phyloP scores from a whole-genome alignment of 2,113 vertebrate species.

The Sakesphorus luctuosus region DNA sequence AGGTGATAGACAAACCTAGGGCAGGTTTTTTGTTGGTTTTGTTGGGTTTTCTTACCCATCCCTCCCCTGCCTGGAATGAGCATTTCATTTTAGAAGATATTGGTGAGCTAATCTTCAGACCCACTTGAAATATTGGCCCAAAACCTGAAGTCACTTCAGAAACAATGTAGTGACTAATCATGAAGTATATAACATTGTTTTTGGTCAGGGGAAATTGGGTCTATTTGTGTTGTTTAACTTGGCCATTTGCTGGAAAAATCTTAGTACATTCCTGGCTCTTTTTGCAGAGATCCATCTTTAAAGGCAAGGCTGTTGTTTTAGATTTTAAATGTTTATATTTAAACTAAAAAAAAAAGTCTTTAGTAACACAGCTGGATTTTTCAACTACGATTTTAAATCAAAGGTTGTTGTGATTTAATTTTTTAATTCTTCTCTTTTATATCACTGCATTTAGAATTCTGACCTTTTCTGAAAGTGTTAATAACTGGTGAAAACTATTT shows the following conservation, averaged over 20 bases:
- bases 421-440: neutral
- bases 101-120: slow-evolving; percentile 18
- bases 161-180: slow-evolving; percentile 28
- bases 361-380: neutral
- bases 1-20: neutral
- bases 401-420: neutral
- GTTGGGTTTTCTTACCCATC: neutral
- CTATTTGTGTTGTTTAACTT: slow-evolving; percentile 49
- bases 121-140: slow-evolving; percentile 18
- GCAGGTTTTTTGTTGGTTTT: neutral
- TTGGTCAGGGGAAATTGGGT: neutral
- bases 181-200: neutral
- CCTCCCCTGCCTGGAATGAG: neutral
- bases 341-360: neutral
- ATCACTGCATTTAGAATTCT: neutral
- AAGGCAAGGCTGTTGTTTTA: neutral
- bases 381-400: neutral
- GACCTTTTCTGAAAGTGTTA: neutral
- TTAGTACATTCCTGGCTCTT: slow-evolving; percentile 35
- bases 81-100: slow-evolving; percentile 12
- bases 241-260: slow-evolving; percentile 27
- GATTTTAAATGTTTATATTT: slow-evolving; percentile 7
- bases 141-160: slow-evolving; percentile 17
- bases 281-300: slow-evolving; percentile 19
- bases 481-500: neutral